Evolutionary conservation across 1,140 invertebrate genomes (phyloP).

Genomic region (Melipona quadrifasciata): DNA sequence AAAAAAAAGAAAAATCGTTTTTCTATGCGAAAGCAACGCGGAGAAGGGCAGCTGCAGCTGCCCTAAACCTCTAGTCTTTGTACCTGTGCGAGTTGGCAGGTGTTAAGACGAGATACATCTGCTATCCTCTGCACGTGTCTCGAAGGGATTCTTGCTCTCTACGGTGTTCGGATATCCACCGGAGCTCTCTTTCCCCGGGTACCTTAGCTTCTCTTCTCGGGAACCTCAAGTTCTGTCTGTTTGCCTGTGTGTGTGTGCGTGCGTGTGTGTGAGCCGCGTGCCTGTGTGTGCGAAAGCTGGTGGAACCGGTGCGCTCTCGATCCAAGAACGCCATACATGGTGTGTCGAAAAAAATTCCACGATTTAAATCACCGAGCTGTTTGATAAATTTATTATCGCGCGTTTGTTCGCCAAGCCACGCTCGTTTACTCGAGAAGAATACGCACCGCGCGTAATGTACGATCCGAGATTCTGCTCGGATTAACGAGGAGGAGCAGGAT

Average conservation of each 20-base stretch:
- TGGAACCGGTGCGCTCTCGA: slow-evolving; percentile 27
- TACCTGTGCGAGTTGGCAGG: slow-evolving; percentile 72
- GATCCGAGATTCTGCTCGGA: neutral
- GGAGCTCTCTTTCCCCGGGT: neutral
- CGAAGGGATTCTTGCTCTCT: slow-evolving; percentile 23
- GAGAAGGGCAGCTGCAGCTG: slow-evolving; percentile 39
- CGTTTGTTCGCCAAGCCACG: neutral
- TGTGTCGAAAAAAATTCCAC: slow-evolving; percentile 24
- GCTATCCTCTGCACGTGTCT: slow-evolving; percentile 68
- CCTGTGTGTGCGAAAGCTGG: slow-evolving; percentile 15
- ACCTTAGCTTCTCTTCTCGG: too few species aligned
- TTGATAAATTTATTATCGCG: slow-evolving; percentile 21
- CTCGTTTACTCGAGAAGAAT: neutral
- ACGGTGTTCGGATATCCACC: slow-evolving; percentile 6
- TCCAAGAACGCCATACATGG: slow-evolving; percentile 31
- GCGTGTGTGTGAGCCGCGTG: neutral
- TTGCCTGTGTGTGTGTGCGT: neutral
- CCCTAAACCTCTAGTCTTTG: slow-evolving; percentile 64
- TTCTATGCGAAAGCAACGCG: neutral
- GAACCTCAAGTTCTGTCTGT: neutral
- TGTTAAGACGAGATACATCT: slow-evolving; percentile 73
- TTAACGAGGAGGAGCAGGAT: neutral
- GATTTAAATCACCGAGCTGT: slow-evolving; percentile 14
- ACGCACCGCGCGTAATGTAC: neutral
- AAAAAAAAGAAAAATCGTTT: slow-evolving; percentile 1